Percentiles rank a stretch among this genome's conserved stretches.
These are phyloP conservation scores for Pluvialis apricaria DNA, from an alignment of 2,113 vertebrate genomes.

Conservation along the genomic window DNA sequence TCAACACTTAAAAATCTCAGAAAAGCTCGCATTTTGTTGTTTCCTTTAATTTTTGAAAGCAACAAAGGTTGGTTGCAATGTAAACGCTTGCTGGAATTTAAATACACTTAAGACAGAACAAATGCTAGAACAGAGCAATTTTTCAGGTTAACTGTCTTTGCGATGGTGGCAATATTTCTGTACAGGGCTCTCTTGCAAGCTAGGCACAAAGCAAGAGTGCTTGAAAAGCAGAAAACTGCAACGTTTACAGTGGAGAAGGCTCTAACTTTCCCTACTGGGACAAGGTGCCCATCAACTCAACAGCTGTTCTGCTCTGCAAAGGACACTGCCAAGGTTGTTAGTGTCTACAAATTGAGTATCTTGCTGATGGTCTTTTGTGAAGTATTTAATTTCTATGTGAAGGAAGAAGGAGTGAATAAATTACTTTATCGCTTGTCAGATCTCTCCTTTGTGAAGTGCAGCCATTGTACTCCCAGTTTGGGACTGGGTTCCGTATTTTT, in stretches of 20 bases:
- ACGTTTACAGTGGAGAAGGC: neutral
- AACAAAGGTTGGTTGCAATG: neutral
- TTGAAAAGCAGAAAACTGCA: neutral
- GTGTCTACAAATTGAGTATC: neutral
- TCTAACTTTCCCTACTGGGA: neutral
- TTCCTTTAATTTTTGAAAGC: neutral
- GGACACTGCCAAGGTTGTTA: conserved; percentile 36
- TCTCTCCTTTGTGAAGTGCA: neutral
- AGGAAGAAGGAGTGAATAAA: conserved; percentile 18
- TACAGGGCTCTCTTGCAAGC: neutral
- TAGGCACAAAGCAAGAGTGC: neutral
- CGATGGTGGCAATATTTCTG: neutral
- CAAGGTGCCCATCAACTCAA: neutral
- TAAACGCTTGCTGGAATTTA: neutral
- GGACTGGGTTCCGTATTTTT: neutral
- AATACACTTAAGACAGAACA: neutral
- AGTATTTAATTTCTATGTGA: conserved; percentile 28
- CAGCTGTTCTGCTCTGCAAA: conserved; percentile 26
- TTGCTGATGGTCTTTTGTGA: neutral
- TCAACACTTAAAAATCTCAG: neutral
- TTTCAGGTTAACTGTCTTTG: neutral
- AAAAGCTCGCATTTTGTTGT: neutral
- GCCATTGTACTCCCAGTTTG: neutral
- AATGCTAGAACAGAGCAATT: neutral
- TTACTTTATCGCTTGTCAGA: neutral